These are phyloP conservation scores for Phaonia tiefii DNA, from an alignment of 2,888 invertebrate genomes.

Conservation along the genomic window DNA sequence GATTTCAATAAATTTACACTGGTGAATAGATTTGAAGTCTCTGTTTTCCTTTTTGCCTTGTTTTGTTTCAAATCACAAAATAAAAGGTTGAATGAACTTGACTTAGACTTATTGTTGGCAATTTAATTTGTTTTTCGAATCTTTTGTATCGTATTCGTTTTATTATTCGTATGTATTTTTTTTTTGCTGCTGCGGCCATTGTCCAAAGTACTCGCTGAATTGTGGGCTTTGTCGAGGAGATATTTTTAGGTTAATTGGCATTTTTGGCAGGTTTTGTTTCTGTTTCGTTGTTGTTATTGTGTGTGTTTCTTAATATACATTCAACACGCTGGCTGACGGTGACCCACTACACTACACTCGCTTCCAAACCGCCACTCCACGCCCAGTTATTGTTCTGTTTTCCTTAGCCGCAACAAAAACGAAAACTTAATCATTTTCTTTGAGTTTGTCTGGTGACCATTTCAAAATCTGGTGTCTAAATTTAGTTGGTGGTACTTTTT, in stretches of 20 bases:
- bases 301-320: conserved; percentile 6
- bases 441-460: conserved; percentile 61
- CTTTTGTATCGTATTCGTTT: conserved; percentile 34
- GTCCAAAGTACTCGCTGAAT: conserved; percentile 35
- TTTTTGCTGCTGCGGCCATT: conserved; percentile 31
- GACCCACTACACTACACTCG: conserved; percentile 43
- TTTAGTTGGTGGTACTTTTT: conserved; percentile 42
- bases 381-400: conserved; percentile 64
- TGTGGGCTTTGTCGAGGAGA: conserved; percentile 50
- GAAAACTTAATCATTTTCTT: conserved; percentile 59
- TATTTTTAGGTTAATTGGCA: conserved; percentile 70
- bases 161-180: background rate
- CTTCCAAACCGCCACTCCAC: conserved; percentile 44
- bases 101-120: conserved; percentile 48
- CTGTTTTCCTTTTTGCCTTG: too few relatives aligned
- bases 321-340: background rate
- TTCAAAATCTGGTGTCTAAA: conserved; percentile 63
- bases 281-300: conserved; percentile 31
- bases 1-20: background rate
- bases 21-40: background rate
- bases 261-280: conserved; percentile 68
- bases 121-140: conserved; percentile 60
- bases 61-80: conserved; percentile 16
- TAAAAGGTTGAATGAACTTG: conserved; percentile 64
- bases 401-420: conserved; percentile 42